Evolutionary conservation across 1,140 invertebrate genomes (phyloP), one percentile per base, ranked within the genome.

Genomic region (Anastrepha ludens): DNA sequence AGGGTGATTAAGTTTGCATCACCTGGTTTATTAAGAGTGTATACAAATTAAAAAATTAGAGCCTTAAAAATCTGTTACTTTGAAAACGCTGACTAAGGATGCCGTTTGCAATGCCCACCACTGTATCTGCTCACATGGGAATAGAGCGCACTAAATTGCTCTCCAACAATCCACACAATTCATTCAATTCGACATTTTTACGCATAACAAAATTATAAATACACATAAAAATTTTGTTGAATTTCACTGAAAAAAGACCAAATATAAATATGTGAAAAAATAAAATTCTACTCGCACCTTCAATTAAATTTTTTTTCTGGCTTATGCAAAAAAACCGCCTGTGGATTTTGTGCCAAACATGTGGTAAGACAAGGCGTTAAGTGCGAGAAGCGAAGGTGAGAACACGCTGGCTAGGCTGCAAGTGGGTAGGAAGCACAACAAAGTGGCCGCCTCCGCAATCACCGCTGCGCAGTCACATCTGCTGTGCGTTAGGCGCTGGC

Each of bases 81-180:
- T 29, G 29, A 29, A 29, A 29, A 1, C 29, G 29, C 29, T 29
- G 29, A 1, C 50, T 11, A 2, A 55, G 50, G 11, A 55, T 55
- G 50, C 50, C 6, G 6, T 55, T 55, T 11, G 50, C 50, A 29
- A 29, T 29, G 29, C 29, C 29, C 29, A 29, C 29, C 29, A 29
- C 29, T 29, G 29, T 29, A 55, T 2, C 50, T 1, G 4, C 5
- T n/a, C 4, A 17, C 1, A 62, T 62, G 15, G 5, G 15, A 62
- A 62, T 62, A 62, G 41, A 74, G 2, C 15, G 17, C 70, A 47
- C 44, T 74, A n/a, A 74, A n/a, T 81, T 55, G 74, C 3, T 81
- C 55, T 81, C 20, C 74, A 81, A 81, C 29, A 55, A 47, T n/a
- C 6, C 74, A 81, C 44, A 81, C 41, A 81, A 55, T 81, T 81